phyloP scores from a whole-genome alignment of 2,113 vertebrate species.

The Tetrao urogallus region DNA sequence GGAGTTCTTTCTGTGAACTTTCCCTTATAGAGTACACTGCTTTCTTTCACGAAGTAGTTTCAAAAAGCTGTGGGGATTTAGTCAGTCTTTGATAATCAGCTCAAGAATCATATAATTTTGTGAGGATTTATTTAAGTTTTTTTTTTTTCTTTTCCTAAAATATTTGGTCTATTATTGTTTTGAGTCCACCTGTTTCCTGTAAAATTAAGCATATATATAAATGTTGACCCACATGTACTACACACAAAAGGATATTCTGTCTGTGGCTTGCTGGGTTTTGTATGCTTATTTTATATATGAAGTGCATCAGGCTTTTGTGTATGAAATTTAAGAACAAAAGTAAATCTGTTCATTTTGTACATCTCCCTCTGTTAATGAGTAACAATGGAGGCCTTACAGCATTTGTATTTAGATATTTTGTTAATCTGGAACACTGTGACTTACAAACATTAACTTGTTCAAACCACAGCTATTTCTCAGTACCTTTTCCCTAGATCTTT shows the following conservation, averaged over 20 bases:
- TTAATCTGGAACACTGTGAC: background rate
- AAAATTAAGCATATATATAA: background rate
- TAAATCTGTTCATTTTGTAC: background rate
- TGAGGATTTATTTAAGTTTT: background rate
- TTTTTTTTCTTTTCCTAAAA: background rate
- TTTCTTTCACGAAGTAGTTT: background rate
- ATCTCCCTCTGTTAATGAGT: background rate
- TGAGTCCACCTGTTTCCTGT: background rate
- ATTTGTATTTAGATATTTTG: background rate
- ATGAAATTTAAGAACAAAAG: background rate
- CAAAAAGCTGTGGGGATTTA: background rate
- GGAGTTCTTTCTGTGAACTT: background rate
- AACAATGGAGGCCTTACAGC: background rate
- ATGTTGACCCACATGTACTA: rapidly evolving
- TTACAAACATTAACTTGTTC: background rate
- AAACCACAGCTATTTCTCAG: background rate
- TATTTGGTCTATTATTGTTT: background rate
- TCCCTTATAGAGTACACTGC: background rate
- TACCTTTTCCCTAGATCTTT: background rate
- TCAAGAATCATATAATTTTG: background rate
- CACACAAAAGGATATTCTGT: background rate
- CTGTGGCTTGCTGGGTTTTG: background rate
- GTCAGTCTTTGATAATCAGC: background rate
- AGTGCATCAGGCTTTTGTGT: background rate
- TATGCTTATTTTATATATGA: background rate